Conservation (phyloP, 2,888 invertebrate genomes). For the Drosophila demipolita region DNA sequence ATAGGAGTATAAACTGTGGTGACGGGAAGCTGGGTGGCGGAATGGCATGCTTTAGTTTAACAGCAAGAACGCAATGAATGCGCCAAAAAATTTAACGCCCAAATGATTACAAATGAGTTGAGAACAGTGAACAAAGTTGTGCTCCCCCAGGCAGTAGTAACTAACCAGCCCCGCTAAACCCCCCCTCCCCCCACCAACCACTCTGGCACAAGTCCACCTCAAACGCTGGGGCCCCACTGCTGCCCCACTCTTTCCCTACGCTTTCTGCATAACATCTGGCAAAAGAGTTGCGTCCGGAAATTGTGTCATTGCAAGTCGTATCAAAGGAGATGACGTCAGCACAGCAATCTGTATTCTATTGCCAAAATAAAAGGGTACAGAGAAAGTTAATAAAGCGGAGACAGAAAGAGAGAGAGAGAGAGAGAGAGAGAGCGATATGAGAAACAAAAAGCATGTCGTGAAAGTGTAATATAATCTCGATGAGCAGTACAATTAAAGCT, state of each 20-base stretch:
- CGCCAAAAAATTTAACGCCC: conserved; percentile 79
- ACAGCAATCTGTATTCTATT: conserved; percentile 53
- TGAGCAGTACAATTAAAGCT: background rate
- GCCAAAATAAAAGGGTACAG: conserved; percentile 14
- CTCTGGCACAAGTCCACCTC: too few species aligned
- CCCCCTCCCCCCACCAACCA: background rate
- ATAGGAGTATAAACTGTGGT: background rate
- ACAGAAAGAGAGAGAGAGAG: background rate
- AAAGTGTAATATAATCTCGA: background rate
- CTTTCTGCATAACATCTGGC: background rate
- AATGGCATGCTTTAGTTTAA: conserved; percentile 17
- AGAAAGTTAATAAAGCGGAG: background rate
- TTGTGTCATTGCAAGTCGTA: conserved; percentile 64
- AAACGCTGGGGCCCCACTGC: too few species aligned
- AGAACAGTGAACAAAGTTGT: conserved; percentile 56
- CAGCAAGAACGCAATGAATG: conserved; percentile 61
- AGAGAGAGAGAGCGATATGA: background rate
- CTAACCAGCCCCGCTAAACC: background rate
- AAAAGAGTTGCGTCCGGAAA: conserved; percentile 46
- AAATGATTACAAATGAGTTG: conserved; percentile 81
- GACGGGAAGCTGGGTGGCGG: background rate
- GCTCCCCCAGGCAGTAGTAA: conserved; percentile 17
- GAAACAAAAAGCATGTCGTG: background rate
- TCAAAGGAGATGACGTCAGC: conserved; percentile 58
- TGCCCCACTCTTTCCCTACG: background rate